Evolutionary conservation across 2,113 vertebrate genomes (phyloP).

Genomic region (Percopsis transmontana): DNA sequence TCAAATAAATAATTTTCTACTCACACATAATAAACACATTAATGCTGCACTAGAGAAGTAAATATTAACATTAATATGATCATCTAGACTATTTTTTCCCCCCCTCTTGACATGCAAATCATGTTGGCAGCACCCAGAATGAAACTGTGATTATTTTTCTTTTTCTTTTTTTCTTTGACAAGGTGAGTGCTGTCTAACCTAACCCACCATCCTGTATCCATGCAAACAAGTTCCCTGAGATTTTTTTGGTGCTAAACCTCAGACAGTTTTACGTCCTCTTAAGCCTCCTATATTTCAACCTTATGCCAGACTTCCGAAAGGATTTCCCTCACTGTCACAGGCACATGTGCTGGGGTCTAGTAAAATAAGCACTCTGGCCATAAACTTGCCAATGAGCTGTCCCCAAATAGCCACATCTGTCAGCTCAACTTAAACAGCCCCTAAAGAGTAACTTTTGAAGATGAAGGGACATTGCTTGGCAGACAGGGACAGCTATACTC

Average conservation of each 20-base stretch:
- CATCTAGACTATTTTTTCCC: background rate
- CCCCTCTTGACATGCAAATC: constrained; percentile 6
- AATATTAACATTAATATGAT: constrained; percentile 18
- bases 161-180: constrained; percentile 8
- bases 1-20: background rate
- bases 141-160: background rate
- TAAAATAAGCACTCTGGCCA: constrained; percentile 71
- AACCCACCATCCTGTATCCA: constrained; percentile 11
- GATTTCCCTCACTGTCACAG: constrained; percentile 70
- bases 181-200: constrained; percentile 1
- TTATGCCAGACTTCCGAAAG: constrained; percentile 65
- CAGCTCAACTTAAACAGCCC: constrained; percentile 63
- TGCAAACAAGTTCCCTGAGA: constrained; percentile 12
- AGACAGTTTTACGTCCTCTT: constrained; percentile 50
- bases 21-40: background rate
- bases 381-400: constrained; percentile 76
- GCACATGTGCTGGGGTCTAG: constrained; percentile 62
- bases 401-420: constrained; percentile 76
- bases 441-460: constrained; percentile 66
- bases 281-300: constrained; percentile 54
- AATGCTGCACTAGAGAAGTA: background rate
- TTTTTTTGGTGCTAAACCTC: constrained; percentile 39
- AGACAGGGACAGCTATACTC: background rate
- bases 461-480: constrained; percentile 46
- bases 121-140: constrained; percentile 13